Evolutionary conservation across 2,797 vertebrate species (phyloP).

Genomic region (Malacoctenus gilli): DNA sequence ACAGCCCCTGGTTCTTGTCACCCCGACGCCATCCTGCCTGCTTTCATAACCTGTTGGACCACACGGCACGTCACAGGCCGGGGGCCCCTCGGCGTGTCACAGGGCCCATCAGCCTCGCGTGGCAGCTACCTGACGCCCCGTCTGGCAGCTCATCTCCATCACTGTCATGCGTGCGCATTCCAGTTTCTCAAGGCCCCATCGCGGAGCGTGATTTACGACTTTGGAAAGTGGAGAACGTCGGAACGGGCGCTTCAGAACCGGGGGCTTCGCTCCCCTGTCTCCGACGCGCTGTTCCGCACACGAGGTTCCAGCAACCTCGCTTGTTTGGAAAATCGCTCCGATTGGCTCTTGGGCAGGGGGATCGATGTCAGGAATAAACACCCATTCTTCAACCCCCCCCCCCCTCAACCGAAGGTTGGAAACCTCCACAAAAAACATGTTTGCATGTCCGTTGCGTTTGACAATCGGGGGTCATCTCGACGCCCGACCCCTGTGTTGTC

Average conservation of each 20-base stretch:
- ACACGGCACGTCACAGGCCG: constrained; percentile 53
- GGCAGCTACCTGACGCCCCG: constrained; percentile 74
- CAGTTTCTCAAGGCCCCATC: constrained; percentile 58
- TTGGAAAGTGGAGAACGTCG: constrained; percentile 23
- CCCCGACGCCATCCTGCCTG: constrained; percentile 51
- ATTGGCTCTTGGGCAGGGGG: no score
- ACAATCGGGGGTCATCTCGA: constrained; percentile 74
- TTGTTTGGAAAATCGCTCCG: no score
- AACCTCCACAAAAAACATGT: no score
- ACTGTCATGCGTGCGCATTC: constrained; percentile 75
- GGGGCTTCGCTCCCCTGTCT: no score
- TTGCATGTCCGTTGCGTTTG: constrained; percentile 51
- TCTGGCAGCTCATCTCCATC: constrained; percentile 73
- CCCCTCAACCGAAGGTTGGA: no score
- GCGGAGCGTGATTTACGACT: constrained; percentile 61
- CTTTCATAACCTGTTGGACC: constrained; percentile 72
- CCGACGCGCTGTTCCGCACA: no score
- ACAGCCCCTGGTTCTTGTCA: constrained; percentile 77
- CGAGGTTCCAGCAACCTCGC: no score
- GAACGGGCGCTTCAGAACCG: constrained; percentile 27
- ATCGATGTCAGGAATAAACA: no score
- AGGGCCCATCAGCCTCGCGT: constrained; percentile 60
- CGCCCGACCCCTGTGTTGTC: constrained; percentile 66
- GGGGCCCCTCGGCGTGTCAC: constrained; percentile 62
- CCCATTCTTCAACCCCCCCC: no score